Percentiles rank a stretch among this genome's conserved stretches.
Conservation (phyloP, 2,797 vertebrate genomes). For the Neosilurus mollespiculum region DNA sequence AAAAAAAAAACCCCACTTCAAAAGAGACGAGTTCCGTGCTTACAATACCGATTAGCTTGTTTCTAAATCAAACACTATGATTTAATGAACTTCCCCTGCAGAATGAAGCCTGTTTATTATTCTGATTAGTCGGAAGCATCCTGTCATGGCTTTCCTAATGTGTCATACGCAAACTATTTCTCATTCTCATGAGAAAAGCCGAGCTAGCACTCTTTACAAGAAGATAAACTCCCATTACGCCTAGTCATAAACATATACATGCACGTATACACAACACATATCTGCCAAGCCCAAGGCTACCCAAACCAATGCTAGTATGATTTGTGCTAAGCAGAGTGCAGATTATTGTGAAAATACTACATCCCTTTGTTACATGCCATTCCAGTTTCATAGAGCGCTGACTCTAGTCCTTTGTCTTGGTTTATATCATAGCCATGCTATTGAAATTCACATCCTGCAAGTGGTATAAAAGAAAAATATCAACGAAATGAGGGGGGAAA, state of each 20-base stretch:
- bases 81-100: constrained; percentile 80
- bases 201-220: constrained; percentile 43
- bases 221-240: constrained; percentile 38
- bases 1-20: constrained; percentile 74
- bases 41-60: constrained; percentile 75
- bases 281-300: neutral
- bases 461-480: constrained; percentile 32
- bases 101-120: constrained; percentile 78
- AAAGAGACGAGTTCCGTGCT: constrained; percentile 72
- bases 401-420: constrained; percentile 32
- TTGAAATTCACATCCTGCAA: constrained; percentile 34
- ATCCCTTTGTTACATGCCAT: constrained; percentile 39
- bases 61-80: constrained; percentile 80
- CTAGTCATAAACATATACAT: constrained; percentile 26
- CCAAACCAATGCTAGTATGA: neutral
- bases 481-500: neutral
- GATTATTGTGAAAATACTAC: neutral
- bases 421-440: constrained; percentile 34
- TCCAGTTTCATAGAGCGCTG: neutral
- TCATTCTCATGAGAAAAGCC: constrained; percentile 74
- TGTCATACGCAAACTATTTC: constrained; percentile 66
- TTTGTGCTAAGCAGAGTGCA: neutral
- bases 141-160: constrained; percentile 72
- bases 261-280: neutral
- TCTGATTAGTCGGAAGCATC: constrained; percentile 75